Percentiles rank a stretch among this genome's conserved stretches.
These are phyloP conservation scores for Hozukius guyotensis DNA, from an alignment of 2,797 vertebrate genomes.

Conservation along the genomic window DNA sequence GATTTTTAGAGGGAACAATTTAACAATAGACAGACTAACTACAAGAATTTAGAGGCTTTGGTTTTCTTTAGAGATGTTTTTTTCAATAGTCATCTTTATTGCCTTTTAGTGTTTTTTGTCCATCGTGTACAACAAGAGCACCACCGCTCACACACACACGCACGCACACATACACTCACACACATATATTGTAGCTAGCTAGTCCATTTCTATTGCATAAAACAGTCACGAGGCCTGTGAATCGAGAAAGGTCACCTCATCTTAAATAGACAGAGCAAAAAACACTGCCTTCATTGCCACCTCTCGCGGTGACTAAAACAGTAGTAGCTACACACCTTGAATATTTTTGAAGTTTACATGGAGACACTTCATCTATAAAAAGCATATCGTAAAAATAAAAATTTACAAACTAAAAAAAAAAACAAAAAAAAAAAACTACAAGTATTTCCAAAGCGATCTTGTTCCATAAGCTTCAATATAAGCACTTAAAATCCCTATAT, in stretches of 20 bases:
- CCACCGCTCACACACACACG: conserved; percentile 64
- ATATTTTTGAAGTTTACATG: conserved; percentile 75
- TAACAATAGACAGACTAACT: conserved; percentile 81
- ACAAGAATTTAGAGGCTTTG: conserved; percentile 81
- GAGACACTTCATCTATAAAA: conserved; percentile 82
- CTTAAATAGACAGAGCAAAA: conserved; percentile 78
- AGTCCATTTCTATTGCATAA: conserved; percentile 81
- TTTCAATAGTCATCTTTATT: conserved; percentile 98
- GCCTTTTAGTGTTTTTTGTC: conserved; percentile 90
- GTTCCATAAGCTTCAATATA: conserved; percentile 90
- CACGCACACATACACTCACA: conserved; percentile 38
- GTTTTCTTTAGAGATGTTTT: conserved; percentile 72
- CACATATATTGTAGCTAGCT: conserved; percentile 76
- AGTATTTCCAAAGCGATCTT: conserved; percentile 79
- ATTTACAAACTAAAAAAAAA: conserved; percentile 79
- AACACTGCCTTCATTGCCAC: conserved; percentile 77
- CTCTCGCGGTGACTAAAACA: conserved; percentile 70
- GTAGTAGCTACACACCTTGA: conserved; percentile 81
- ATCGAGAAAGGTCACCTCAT: conserved; percentile 73
- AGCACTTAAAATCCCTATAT: conserved; percentile 93
- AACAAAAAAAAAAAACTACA: conserved; percentile 62
- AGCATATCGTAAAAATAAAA: conserved; percentile 79
- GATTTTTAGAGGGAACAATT: conserved; percentile 86
- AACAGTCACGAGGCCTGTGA: conserved; percentile 76
- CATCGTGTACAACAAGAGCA: conserved; percentile 79